Conservation (phyloP, 2,888 invertebrate species). For the Erynnis tages region DNA sequence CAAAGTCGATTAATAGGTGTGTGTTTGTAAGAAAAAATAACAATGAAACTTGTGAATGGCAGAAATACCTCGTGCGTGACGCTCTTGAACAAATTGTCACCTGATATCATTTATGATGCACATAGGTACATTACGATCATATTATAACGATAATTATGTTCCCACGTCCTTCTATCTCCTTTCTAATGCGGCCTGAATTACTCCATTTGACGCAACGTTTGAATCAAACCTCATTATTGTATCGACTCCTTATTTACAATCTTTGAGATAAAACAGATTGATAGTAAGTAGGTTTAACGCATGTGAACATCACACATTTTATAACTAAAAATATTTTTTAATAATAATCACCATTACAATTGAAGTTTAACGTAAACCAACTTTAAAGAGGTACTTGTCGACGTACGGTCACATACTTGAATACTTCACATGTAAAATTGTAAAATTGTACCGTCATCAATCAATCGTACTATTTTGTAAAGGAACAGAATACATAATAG, state of each 20-base stretch:
- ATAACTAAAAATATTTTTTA: too few relatives aligned
- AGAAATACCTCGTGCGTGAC: slow-evolving; percentile 52
- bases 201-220: slow-evolving; percentile 36
- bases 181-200: slow-evolving; percentile 48
- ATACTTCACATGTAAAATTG: too few relatives aligned
- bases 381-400: too few relatives aligned
- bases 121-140: slow-evolving; percentile 31
- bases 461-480: too few relatives aligned
- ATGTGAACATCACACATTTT: too few relatives aligned
- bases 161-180: slow-evolving; percentile 55
- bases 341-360: too few relatives aligned
- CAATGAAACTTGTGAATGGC: slow-evolving; percentile 41
- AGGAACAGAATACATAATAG: too few relatives aligned
- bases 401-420: too few relatives aligned
- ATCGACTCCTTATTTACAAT: slow-evolving; percentile 18
- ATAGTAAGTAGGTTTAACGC: too few relatives aligned
- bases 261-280: slow-evolving; percentile 16
- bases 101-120: slow-evolving; percentile 36
- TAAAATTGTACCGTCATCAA: too few relatives aligned
- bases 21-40: slow-evolving; percentile 1
- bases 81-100: slow-evolving; percentile 44
- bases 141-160: slow-evolving; percentile 35
- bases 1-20: not conserved
- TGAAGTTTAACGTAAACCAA: too few relatives aligned
- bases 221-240: slow-evolving; percentile 26